These are phyloP conservation scores for Tenebrio molitor DNA, from an alignment of 1,140 invertebrate species.

Conservation along the genomic window DNA sequence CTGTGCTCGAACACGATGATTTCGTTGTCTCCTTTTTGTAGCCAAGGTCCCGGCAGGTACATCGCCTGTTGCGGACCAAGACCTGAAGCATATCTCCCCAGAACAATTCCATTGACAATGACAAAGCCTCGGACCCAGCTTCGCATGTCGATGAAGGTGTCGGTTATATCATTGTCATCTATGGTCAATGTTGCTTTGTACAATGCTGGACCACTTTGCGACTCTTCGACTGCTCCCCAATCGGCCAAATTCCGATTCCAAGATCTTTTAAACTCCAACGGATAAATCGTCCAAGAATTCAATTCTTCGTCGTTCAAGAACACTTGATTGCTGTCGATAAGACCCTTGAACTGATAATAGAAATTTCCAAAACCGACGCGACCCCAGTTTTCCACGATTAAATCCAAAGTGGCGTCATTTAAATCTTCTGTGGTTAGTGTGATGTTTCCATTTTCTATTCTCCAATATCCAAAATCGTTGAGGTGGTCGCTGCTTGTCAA, in stretches of 20 bases:
- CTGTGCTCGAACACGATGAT: conserved; percentile 60
- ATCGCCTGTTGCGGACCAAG: conserved; percentile 72
- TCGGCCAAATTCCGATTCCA: conserved; percentile 57
- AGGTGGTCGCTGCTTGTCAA: conserved; percentile 61
- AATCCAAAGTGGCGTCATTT: conserved; percentile 65
- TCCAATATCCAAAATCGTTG: conserved; percentile 68
- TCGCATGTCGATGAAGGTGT: conserved; percentile 63
- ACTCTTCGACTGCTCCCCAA: conserved; percentile 18
- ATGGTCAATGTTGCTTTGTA: conserved; percentile 53
- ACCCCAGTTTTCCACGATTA: conserved; percentile 74
- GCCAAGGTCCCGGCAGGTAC: conserved; percentile 71
- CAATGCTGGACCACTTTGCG: conserved; percentile 57
- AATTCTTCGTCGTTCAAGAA: conserved; percentile 65
- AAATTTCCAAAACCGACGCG: conserved; percentile 71
- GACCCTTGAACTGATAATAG: conserved; percentile 68
- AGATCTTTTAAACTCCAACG: conserved; percentile 68
- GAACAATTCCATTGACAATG: conserved; percentile 75
- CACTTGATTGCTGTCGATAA: conserved; percentile 66
- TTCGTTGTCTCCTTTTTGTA: conserved; percentile 68
- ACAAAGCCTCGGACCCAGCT: conserved; percentile 71
- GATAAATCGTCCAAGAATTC: conserved; percentile 67
- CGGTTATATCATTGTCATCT: conserved; percentile 32
- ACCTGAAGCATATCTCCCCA: conserved; percentile 71
- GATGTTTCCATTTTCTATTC: conserved; percentile 60
- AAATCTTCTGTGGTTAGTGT: conserved; percentile 48